These are phyloP conservation scores for Sinodicranocentrus sp. DNA, from an alignment of 2,888 invertebrate genomes.

Conservation along the genomic window DNA sequence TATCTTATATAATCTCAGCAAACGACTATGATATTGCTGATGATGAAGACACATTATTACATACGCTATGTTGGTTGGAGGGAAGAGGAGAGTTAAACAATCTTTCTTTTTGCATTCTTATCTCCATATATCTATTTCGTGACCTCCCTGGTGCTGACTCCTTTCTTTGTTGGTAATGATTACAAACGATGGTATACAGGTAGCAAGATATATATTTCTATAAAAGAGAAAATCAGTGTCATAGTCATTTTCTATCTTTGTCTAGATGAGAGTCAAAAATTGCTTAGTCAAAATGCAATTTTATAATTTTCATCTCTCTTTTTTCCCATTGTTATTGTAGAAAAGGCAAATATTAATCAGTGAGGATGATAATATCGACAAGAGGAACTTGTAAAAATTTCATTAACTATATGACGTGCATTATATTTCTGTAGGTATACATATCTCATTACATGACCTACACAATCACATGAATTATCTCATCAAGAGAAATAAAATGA, in stretches of 20 bases:
- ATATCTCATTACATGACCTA: too few species aligned
- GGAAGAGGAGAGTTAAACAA: constrained; percentile 33
- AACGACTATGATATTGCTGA: constrained; percentile 18
- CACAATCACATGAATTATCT: too few species aligned
- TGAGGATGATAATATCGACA: too few species aligned
- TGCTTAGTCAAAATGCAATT: background rate
- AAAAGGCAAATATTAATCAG: too few species aligned
- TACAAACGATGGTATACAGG: background rate
- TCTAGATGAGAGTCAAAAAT: background rate
- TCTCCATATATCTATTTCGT: constrained; percentile 20
- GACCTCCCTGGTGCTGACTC: constrained; percentile 40
- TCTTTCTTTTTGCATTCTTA: constrained; percentile 11
- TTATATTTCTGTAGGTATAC: too few species aligned
- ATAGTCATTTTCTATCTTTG: constrained; percentile 9
- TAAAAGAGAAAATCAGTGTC: background rate
- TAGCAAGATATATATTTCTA: background rate
- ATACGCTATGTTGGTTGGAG: background rate
- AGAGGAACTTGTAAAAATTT: too few species aligned
- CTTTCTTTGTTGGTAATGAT: constrained; percentile 7
- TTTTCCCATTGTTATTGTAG: too few species aligned
- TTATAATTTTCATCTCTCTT: background rate
- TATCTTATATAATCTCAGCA: constrained; percentile 11
- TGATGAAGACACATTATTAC: constrained; percentile 24
- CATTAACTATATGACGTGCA: too few species aligned
- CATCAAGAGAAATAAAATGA: too few species aligned